These are phyloP conservation scores for Oenanthe melanoleuca DNA, from an alignment of 2,113 vertebrate genomes.

Conservation along the genomic window DNA sequence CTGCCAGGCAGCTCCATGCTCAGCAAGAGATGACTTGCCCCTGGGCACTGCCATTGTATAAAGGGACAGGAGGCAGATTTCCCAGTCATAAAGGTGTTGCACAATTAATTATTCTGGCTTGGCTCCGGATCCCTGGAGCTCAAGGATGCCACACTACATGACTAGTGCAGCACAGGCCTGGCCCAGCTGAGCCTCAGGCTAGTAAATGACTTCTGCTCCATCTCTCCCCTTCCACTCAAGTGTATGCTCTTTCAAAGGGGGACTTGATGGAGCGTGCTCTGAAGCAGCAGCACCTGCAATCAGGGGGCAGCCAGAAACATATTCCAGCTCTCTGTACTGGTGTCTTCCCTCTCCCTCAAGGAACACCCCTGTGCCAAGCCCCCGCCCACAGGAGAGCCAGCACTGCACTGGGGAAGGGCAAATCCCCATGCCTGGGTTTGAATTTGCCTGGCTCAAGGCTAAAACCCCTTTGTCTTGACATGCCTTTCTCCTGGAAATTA, in stretches of 20 bases:
- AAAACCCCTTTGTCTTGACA: background rate
- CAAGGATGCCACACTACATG: conserved; percentile 11
- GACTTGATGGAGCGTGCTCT: background rate
- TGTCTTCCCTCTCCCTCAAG: background rate
- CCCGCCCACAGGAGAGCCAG: background rate
- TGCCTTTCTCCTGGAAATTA: conserved; percentile 12
- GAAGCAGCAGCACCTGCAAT: background rate
- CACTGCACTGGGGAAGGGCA: background rate
- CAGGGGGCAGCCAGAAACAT: background rate
- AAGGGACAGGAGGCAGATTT: conserved; percentile 15
- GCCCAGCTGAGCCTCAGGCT: background rate
- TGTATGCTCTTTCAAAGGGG: background rate
- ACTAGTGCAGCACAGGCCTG: background rate
- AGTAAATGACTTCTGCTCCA: background rate
- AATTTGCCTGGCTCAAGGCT: background rate
- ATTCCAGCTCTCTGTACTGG: background rate
- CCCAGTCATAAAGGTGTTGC: conserved; percentile 40
- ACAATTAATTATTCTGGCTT: conserved; percentile 52
- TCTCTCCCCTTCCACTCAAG: background rate
- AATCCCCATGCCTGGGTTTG: background rate
- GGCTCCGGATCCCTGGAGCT: background rate
- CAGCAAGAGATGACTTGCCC: background rate
- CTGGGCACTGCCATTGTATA: background rate
- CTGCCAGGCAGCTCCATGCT: fast-evolving
- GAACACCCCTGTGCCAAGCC: fast-evolving